These are phyloP conservation scores for Bucorvus abyssinicus DNA, from an alignment of 2,797 vertebrate species.

Conservation along the genomic window DNA sequence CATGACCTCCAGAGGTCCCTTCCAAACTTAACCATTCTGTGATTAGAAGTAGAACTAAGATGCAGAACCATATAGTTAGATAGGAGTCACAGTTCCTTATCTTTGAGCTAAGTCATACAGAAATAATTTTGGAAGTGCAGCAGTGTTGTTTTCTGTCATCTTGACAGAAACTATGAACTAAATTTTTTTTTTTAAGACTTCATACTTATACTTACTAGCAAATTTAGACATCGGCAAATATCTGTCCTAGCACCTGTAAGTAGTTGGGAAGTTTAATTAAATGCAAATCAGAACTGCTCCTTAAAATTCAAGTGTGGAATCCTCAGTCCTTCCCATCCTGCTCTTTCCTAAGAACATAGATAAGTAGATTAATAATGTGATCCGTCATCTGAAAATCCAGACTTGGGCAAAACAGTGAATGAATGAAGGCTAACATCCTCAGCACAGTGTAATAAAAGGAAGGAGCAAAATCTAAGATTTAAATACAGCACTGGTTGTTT, in stretches of 20 bases:
- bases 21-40: neutral
- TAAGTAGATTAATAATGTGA: neutral
- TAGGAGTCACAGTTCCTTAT: neutral
- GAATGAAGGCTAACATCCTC: neutral
- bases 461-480: neutral
- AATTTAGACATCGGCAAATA: neutral
- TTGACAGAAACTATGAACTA: neutral
- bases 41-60: neutral
- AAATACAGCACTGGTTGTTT: neutral
- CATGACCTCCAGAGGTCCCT: neutral
- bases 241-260: neutral
- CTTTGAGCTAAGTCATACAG: neutral
- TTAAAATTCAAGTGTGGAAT: neutral
- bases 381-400: neutral
- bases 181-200: neutral
- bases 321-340: neutral
- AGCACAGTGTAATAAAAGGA: neutral
- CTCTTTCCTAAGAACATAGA: neutral
- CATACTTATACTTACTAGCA: neutral
- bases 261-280: neutral
- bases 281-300: neutral
- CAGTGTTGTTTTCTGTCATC: neutral
- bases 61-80: neutral
- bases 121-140: neutral
- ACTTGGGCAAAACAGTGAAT: neutral